These are phyloP conservation scores for Graphium colonna DNA, from an alignment of 2,888 invertebrate species.

Conservation along the genomic window DNA sequence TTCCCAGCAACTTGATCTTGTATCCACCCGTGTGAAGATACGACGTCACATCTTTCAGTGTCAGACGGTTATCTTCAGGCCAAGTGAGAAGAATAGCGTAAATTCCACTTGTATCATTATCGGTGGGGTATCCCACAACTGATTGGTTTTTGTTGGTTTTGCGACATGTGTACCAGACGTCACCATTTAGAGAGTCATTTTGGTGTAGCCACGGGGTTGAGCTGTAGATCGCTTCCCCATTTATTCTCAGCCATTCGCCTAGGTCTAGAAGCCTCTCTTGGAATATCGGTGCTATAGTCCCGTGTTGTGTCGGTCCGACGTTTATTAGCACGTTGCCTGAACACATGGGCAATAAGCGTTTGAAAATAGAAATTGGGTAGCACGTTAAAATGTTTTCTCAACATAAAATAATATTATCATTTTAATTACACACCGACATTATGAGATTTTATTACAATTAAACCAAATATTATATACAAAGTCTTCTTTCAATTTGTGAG, in stretches of 20 bases:
- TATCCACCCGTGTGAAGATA: background rate
- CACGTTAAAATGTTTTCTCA: too few relatives aligned
- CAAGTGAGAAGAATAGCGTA: slow-evolving; percentile 86
- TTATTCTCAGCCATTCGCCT: slow-evolving; percentile 89
- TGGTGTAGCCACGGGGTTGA: slow-evolving; percentile 89
- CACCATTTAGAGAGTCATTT: slow-evolving; percentile 86
- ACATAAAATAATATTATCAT: too few relatives aligned
- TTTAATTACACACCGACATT: too few relatives aligned
- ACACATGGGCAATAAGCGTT: too few relatives aligned
- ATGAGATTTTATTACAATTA: too few relatives aligned
- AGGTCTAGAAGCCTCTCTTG: slow-evolving; percentile 89
- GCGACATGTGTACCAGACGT: slow-evolving; percentile 86
- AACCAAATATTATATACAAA: too few relatives aligned
- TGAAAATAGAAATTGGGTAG: too few relatives aligned
- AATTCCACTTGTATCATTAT: slow-evolving; percentile 57
- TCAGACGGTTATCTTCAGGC: slow-evolving; percentile 80
- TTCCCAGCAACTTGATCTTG: background rate
- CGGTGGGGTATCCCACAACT: too few relatives aligned
- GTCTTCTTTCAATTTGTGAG: too few relatives aligned
- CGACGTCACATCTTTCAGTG: slow-evolving; percentile 23
- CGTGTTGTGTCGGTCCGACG: slow-evolving; percentile 94
- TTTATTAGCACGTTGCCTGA: slow-evolving; percentile 89
- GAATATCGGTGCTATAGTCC: slow-evolving; percentile 90
- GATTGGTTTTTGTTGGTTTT: too few relatives aligned
- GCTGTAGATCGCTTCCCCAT: slow-evolving; percentile 92